Base-by-base conservation (phyloP, 2,888 invertebrate species). In the Prosapia bicincta region DNA sequence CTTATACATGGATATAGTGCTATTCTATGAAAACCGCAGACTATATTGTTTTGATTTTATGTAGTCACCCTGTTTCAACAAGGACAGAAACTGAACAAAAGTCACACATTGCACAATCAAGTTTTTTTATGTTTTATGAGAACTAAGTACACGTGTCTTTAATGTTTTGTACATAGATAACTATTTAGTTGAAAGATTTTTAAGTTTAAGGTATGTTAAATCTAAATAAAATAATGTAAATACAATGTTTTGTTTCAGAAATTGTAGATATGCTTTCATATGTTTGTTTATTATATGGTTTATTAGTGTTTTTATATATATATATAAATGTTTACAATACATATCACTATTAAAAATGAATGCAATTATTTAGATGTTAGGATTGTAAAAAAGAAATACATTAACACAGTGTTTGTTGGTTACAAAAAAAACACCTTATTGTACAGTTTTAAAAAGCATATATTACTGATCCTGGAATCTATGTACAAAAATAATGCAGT, bases 281-380 rank as follows among this genome's bases (percentile, higher is more conserved):
- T 54, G 54, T 54, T 54, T 54, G 54, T 54, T 54, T 54, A 54
- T 54, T 20, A 54, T 54, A 54, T 54, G 54, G 54, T 54, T 54
- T 54, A 54, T 54, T 54, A 54, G 54, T 54, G 54, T 54, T 54
- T 54, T 54, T 54, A 54, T 54, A 54, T 54, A 54, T 54, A 54
- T 20, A 54, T 54, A 54, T 54, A n/a, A n/a, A 54, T 54, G 20
- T 54, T 54, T 54, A 54, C 54, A 54, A 54, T 54, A 54, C 54
- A 54, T 54, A 54, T 54, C 54, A 54, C n/a, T 54, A 54, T 54
- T 54, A 54, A 54, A 20, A 20, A 20, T n/a, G 20, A 20, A 54
- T 54, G 54, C n/a, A 54, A 54, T 54, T 54, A 54, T n/a, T 54
- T 54, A 54, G 20, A 20, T 54, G 20, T 54, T n/a, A n/a, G n/a